Conservation (phyloP, 2,888 invertebrate genomes). For the Eubasilissa splendida region DNA sequence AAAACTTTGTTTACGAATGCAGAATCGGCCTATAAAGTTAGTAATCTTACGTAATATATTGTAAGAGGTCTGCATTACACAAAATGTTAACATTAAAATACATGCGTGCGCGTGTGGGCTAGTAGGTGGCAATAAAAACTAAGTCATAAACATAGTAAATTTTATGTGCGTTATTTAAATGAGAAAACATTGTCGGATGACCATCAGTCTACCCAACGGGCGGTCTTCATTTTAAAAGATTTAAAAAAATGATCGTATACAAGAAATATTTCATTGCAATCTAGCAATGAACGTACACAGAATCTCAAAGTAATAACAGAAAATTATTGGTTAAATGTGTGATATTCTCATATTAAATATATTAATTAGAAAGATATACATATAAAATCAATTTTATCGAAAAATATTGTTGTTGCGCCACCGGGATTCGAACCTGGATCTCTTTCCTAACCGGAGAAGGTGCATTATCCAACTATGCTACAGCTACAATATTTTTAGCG, state of each 20-base stretch:
- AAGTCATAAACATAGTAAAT: constrained; percentile 52
- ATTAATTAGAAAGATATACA: too few species aligned
- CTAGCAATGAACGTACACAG: too few species aligned
- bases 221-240: neutral
- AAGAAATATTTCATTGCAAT: too few species aligned
- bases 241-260: neutral
- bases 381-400: too few species aligned
- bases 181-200: constrained; percentile 32
- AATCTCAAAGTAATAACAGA: too few species aligned
- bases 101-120: constrained; percentile 27
- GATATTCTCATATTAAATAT: too few species aligned
- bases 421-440: too few species aligned
- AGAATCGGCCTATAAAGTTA: constrained; percentile 51
- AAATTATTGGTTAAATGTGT: too few species aligned
- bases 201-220: neutral
- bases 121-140: constrained; percentile 49
- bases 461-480: too few species aligned
- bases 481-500: too few species aligned
- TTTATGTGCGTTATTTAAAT: constrained; percentile 54
- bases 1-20: constrained; percentile 52
- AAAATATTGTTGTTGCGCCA: too few species aligned
- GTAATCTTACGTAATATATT: constrained; percentile 15
- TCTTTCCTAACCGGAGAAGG: too few species aligned
- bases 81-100: constrained; percentile 1
- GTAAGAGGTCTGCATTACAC: constrained; percentile 49